phyloP scores from a whole-genome alignment of 2,888 invertebrate species.

The Macrosiphum euphorbiae region DNA sequence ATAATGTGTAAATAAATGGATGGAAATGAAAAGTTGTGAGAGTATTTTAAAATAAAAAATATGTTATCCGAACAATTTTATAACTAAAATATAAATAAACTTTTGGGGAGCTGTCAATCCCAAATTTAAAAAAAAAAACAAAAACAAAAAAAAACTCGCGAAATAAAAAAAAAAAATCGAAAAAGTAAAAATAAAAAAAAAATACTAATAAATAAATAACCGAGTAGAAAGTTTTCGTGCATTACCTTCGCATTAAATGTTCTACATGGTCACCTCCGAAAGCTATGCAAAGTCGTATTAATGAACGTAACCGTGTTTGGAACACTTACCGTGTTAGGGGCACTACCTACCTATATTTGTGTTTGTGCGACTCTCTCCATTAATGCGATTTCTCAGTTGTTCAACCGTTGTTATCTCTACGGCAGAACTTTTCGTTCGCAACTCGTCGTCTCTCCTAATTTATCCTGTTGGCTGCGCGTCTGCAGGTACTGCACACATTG shows the following conservation, averaged over 20 bases:
- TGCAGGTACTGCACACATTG: background rate
- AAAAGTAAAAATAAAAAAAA: background rate
- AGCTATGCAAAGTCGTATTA: slow-evolving; percentile 51
- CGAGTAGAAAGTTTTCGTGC: slow-evolving; percentile 36
- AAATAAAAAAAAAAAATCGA: slow-evolving; percentile 1
- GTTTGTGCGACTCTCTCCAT: slow-evolving; percentile 40
- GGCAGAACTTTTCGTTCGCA: slow-evolving; percentile 10
- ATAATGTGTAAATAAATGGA: slow-evolving; percentile 19
- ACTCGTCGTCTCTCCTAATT: background rate
- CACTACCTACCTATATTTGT: background rate
- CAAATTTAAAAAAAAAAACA: slow-evolving; percentile 25
- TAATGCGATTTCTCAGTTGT: slow-evolving; percentile 58
- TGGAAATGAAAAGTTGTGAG: slow-evolving; percentile 4
- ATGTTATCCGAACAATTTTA: slow-evolving; percentile 7
- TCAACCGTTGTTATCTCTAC: slow-evolving; percentile 52
- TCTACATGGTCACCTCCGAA: slow-evolving; percentile 60
- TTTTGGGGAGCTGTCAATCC: slow-evolving; percentile 33
- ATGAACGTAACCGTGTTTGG: slow-evolving; percentile 38
- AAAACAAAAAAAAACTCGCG: background rate
- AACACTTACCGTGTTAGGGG: slow-evolving; percentile 28
- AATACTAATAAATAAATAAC: slow-evolving; percentile 19
- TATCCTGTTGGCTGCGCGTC: background rate
- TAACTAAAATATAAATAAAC: slow-evolving; percentile 26
- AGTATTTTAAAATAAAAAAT: slow-evolving; percentile 42
- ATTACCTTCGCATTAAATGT: slow-evolving; percentile 45